These are phyloP conservation scores for Drosophila mulleri DNA, from an alignment of 2,888 invertebrate genomes.

Conservation along the genomic window DNA sequence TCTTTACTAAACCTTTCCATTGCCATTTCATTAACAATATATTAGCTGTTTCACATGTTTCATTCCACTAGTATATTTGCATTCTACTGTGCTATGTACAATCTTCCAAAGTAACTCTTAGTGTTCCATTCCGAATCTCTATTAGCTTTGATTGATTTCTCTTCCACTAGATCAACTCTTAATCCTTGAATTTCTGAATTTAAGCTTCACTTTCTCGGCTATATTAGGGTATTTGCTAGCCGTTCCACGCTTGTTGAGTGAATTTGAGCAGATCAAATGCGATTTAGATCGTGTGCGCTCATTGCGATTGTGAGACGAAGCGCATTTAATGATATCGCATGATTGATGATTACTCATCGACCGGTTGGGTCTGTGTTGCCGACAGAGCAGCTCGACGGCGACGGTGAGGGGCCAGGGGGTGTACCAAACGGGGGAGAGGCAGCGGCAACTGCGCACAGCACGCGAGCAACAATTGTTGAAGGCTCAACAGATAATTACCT, in stretches of 20 bases:
- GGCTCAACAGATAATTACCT: conserved; percentile 78
- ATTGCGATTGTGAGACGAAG: conserved; percentile 63
- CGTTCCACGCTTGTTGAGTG: conserved; percentile 9
- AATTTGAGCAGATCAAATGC: conserved; percentile 46
- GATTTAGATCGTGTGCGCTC: conserved; percentile 62
- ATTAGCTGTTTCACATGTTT: too few relatives aligned
- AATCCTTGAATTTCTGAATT: neutral
- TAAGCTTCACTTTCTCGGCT: neutral
- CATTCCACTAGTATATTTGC: too few relatives aligned
- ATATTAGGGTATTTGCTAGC: conserved; percentile 21
- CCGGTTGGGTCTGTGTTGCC: conserved; percentile 66
- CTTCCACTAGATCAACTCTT: neutral
- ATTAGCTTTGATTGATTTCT: too few relatives aligned
- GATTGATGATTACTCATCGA: conserved; percentile 82
- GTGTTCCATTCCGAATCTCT: neutral
- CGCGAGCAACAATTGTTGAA: conserved; percentile 72
- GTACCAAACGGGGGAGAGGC: neutral
- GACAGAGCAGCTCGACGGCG: neutral
- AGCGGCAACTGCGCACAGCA: conserved; percentile 48
- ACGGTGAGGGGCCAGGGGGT: neutral
- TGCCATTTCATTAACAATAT: too few relatives aligned
- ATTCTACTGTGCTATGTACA: neutral
- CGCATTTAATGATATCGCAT: conserved; percentile 76
- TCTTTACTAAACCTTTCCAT: too few relatives aligned
- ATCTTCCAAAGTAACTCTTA: neutral